Evolutionary conservation across 2,113 vertebrate genomes (phyloP).

Genomic region (Sus scrofa): T2T-Sscrofa CM000830.6:117540001-117540500

Average conservation of each 20-base stretch:
- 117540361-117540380: not conserved
- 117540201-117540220: constrained; percentile 76
- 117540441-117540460: constrained; percentile 36
- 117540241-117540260: constrained; percentile 75
- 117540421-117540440: constrained; percentile 36
- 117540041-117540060: constrained; percentile 73
- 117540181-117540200: constrained; percentile 73
- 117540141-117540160: constrained; percentile 70
- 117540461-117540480: constrained; percentile 37
- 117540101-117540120: constrained; percentile 69
- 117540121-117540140: constrained; percentile 56
- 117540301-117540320: constrained; percentile 51
- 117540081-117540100: constrained; percentile 68
- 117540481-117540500: constrained; percentile 42
- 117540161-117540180: constrained; percentile 67
- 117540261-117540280: constrained; percentile 73
- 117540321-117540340: not conserved
- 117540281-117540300: constrained; percentile 74
- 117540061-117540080: constrained; percentile 73
- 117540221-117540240: constrained; percentile 75
- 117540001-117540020: constrained; percentile 64
- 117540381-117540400: not conserved
- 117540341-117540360: constrained; percentile 49
- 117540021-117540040: constrained; percentile 72
- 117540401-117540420: not conserved